Conservation (phyloP, 2,888 invertebrate genomes). For the Hipparchia semele region DNA sequence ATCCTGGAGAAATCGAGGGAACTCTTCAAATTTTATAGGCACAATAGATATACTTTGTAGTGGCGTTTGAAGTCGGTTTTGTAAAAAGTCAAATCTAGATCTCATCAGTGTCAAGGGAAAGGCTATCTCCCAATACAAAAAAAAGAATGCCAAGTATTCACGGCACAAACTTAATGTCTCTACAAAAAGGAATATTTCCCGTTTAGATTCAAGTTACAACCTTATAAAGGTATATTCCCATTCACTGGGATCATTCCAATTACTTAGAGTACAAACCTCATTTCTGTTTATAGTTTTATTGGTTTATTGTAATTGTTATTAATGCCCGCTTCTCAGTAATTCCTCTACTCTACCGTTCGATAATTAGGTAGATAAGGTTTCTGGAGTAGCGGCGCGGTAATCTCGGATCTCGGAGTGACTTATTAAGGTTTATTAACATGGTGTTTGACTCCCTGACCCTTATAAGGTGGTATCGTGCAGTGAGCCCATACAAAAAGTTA, state of each 20-base stretch:
- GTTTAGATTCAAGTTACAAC: not conserved
- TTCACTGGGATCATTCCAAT: constrained; percentile 14
- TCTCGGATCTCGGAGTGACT: constrained; percentile 55
- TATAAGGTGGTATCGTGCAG: constrained; percentile 63
- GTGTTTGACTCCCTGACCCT: constrained; percentile 72
- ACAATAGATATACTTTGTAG: too few species aligned
- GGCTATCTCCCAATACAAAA: too few species aligned
- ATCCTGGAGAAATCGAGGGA: too few species aligned
- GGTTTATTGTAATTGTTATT: constrained; percentile 36
- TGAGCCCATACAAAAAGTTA: constrained; percentile 73
- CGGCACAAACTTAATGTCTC: constrained; percentile 6
- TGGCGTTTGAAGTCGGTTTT: too few species aligned
- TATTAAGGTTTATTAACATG: constrained; percentile 73
- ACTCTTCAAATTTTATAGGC: too few species aligned
- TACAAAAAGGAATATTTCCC: constrained; percentile 7
- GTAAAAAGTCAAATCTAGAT: too few species aligned
- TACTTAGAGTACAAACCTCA: constrained; percentile 17
- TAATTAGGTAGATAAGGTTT: constrained; percentile 58
- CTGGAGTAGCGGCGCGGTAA: constrained; percentile 54
- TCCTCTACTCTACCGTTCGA: constrained; percentile 42
- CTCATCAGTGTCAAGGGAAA: too few species aligned
- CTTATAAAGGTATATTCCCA: not conserved
- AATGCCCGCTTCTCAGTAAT: constrained; percentile 36
- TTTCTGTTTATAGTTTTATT: constrained; percentile 24
- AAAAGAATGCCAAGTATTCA: not conserved